Conservation (phyloP, 2,888 invertebrate genomes). For the Xanthorhoe designata region DNA sequence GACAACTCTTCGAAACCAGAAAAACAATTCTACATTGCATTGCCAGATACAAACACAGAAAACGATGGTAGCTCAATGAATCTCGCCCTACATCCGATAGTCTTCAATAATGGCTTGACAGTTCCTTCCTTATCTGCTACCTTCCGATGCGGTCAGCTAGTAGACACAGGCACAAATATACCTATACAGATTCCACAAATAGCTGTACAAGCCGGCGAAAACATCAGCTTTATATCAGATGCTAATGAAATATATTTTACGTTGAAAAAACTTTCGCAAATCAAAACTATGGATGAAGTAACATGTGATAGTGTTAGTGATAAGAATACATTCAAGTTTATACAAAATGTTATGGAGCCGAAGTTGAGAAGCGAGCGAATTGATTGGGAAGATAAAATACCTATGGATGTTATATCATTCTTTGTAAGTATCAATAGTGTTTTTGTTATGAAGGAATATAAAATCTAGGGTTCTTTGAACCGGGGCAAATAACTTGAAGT, state of each 20-base stretch:
- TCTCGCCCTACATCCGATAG: conserved; percentile 36
- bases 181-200: conserved; percentile 14
- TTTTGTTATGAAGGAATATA: too few species aligned
- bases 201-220: conserved; percentile 12
- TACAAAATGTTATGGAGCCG: not conserved
- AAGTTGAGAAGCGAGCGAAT: conserved; percentile 33
- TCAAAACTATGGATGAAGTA: not conserved
- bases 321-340: not conserved
- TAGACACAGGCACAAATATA: not conserved
- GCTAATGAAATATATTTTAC: not conserved
- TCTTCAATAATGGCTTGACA: conserved; percentile 14
- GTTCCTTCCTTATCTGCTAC: conserved; percentile 31
- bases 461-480: too few species aligned
- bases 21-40: too few species aligned
- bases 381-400: conserved; percentile 64
- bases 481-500: too few species aligned
- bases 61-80: too few species aligned
- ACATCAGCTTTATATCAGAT: conserved; percentile 17
- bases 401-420: conserved; percentile 60
- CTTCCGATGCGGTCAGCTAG: conserved; percentile 19
- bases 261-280: conserved; percentile 4
- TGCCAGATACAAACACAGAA: too few species aligned
- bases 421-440: conserved; percentile 47
- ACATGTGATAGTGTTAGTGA: not conserved
- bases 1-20: too few species aligned